phyloP scores from a whole-genome alignment of 2,888 invertebrate species.

The Capitulum mitella region DNA sequence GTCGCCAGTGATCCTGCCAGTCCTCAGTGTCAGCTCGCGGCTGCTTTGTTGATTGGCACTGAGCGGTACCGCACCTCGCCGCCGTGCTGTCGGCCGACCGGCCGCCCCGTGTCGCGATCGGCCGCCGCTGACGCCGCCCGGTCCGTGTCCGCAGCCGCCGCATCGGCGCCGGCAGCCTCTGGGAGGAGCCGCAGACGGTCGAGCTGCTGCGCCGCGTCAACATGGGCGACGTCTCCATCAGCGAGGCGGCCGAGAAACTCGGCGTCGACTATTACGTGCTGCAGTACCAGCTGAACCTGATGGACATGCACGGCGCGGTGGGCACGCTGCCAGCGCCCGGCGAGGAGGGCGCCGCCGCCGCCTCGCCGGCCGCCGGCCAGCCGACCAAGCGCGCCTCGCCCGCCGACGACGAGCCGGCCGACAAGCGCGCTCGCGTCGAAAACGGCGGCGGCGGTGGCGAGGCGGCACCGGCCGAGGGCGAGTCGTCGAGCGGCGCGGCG shows the following conservation, averaged over 20 bases:
- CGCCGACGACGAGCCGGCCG: neutral
- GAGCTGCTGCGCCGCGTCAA: conserved; percentile 34
- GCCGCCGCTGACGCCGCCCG: no score
- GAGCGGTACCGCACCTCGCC: no score
- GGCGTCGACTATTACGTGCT: conserved; percentile 32
- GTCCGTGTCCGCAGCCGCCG: conserved; percentile 22
- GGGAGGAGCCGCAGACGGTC: conserved; percentile 36
- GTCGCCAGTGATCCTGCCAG: no score
- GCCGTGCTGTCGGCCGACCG: no score
- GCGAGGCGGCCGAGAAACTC: conserved; percentile 35
- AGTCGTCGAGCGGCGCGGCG: neutral
- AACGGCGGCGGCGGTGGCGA: neutral
- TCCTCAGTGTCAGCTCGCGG: no score
- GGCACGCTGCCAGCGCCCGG: neutral
- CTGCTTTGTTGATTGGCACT: no score
- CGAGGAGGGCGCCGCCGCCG: neutral
- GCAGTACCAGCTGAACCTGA: conserved; percentile 22
- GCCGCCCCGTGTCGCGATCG: no score
- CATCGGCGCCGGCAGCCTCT: conserved; percentile 35
- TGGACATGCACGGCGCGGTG: conserved; percentile 3
- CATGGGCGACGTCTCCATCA: conserved; percentile 34
- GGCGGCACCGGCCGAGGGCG: neutral
- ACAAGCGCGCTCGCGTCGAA: neutral
- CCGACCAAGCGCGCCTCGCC: neutral
- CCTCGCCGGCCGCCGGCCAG: neutral